A percentile compares a stretch with the other conserved stretches of the same genome.
Evolutionary conservation across 2,888 invertebrate species (phyloP).

Genomic region (Dendrolimus houi): DNA sequence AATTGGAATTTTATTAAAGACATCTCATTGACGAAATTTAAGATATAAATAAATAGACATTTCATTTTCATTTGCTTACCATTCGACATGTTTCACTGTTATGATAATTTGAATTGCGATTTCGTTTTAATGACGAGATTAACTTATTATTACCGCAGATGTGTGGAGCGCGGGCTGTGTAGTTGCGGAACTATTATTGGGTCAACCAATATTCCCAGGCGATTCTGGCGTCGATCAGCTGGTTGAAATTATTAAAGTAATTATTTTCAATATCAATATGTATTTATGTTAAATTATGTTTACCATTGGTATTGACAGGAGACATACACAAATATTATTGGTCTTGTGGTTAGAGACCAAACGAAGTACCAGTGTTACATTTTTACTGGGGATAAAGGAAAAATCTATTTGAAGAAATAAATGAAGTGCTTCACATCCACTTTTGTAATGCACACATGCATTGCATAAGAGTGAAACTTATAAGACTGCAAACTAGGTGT

Average conservation of each 20-base stretch:
- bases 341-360: too few species aligned
- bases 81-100: too few species aligned
- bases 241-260: constrained; percentile 99
- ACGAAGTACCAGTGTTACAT: too few species aligned
- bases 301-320: background rate
- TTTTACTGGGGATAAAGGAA: too few species aligned
- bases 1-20: too few species aligned
- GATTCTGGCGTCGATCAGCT: constrained; percentile 99
- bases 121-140: background rate
- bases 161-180: constrained; percentile 99
- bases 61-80: background rate
- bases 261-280: background rate
- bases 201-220: constrained; percentile 99
- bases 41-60: constrained; percentile 8
- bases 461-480: too few species aligned
- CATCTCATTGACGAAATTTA: constrained; percentile 4
- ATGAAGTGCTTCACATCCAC: too few species aligned
- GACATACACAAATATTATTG: background rate
- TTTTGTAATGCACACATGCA: too few species aligned
- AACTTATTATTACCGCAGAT: constrained; percentile 73
- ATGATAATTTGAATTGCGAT: too few species aligned
- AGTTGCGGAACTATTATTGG: constrained; percentile 96
- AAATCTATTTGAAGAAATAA: too few species aligned
- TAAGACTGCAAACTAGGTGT: too few species aligned
- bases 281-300: background rate